Conservation (phyloP, 2,888 invertebrate genomes). For the Rhaphigaster nebulosa region DNA sequence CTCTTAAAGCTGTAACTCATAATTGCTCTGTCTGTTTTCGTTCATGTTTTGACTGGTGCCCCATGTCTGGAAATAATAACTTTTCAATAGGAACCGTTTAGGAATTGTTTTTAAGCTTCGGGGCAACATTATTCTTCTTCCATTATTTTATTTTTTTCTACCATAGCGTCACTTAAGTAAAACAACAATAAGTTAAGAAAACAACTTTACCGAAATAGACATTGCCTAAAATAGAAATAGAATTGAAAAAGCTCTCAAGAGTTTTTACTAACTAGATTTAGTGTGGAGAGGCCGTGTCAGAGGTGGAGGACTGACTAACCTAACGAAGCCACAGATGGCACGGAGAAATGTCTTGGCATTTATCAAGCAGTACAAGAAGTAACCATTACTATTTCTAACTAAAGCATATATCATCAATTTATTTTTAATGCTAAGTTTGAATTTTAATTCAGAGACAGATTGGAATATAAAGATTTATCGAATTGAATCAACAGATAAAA, state of each 20-base stretch:
- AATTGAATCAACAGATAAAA: too few relatives aligned
- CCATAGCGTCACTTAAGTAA: conserved; percentile 9
- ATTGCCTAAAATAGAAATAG: neutral
- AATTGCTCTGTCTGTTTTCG: neutral
- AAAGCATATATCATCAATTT: neutral
- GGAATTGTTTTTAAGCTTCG: conserved; percentile 23
- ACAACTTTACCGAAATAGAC: conserved; percentile 7
- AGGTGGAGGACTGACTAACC: neutral
- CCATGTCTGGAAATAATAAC: neutral
- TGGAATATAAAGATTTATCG: too few relatives aligned
- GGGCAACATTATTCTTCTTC: neutral
- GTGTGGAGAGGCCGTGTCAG: neutral
- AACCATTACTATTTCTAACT: neutral
- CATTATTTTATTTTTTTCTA: neutral
- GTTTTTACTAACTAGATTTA: conserved; percentile 19
- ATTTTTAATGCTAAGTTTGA: neutral
- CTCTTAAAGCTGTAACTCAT: neutral
- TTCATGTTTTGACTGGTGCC: neutral
- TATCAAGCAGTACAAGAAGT: neutral
- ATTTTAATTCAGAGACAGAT: neutral
- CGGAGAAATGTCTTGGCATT: neutral
- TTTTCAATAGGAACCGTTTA: neutral
- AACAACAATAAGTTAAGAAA: conserved; percentile 43
- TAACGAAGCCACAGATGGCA: neutral
- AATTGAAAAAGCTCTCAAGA: neutral